Base-by-base conservation (phyloP, 2,113 vertebrate species). In the Cinclus mexicanus region DNA sequence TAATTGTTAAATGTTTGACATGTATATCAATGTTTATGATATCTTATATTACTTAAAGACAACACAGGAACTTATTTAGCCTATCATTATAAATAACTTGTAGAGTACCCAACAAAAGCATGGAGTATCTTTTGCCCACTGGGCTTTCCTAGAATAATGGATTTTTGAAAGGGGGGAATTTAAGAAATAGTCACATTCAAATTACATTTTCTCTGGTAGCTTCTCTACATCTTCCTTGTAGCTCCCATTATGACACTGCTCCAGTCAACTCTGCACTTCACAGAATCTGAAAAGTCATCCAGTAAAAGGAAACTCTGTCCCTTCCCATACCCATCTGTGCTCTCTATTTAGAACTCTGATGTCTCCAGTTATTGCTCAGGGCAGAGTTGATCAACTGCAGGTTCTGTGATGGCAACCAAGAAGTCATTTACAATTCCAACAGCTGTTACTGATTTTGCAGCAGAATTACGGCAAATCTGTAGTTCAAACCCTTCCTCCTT, bases 371-470 rank as follows among this genome's bases (percentile, higher is more conserved):
- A 94, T 14, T 75, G 89, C 72, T 87, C 47, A 74, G 50, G 83
- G 90, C 85, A 94, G 76, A 89, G 93, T 39, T 95, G 94, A 96
- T 95, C 91, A 96, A 77, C 69, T 90, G 83, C 81, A 96, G 89
- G 94, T 92, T 96, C 92, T 75, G 44, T 7, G n/a, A 93, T 28
- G 1, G 77, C 61, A 93, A 94, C 92, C 82, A 89, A 97, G 85
- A 33, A 95, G 83, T 69, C 90, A 93, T 75, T 75, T 90, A 83
- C 46, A 74, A 77, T 84, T 87, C 61, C 55, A 85, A 59, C 86
- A 96, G 94, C 93, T 96, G 95, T 77, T 93, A 60, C 75, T 86
- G 41, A 96, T 96, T 97, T 96, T 71, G 55, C 60, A 83, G 70
- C 44, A 91, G 67, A 89, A 93, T 94, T 69, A 67, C 5, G 33